phyloP scores from a whole-genome alignment of 2,888 invertebrate genomes.

The Heliconius sara region DNA sequence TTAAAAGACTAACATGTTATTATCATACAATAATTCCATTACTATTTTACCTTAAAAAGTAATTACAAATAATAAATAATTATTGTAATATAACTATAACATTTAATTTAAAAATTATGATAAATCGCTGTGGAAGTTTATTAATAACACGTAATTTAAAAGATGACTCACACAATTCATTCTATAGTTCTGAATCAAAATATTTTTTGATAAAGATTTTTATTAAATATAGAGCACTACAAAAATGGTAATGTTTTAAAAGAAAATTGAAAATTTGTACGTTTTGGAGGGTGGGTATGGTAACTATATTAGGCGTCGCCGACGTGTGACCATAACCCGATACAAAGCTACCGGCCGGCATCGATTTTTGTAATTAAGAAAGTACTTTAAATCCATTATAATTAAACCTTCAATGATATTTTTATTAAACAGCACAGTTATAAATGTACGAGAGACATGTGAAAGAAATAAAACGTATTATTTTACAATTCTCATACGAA shows the following conservation, averaged over 20 bases:
- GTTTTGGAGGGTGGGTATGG: conserved; percentile 2
- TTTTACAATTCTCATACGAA: conserved; percentile 59
- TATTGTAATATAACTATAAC: background rate
- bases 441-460: background rate
- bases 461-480: background rate
- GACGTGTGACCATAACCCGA: conserved; percentile 52
- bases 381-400: background rate
- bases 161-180: conserved; percentile 20
- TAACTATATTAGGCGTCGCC: conserved; percentile 37
- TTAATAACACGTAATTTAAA: background rate
- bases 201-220: background rate
- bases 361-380: conserved; percentile 25
- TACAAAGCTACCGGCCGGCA: conserved; percentile 54
- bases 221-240: background rate
- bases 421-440: background rate
- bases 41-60: background rate
- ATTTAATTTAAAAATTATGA: background rate
- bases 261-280: background rate
- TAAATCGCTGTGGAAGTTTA: background rate
- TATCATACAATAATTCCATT: background rate
- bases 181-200: background rate
- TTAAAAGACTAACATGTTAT: background rate
- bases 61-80: background rate
- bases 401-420: background rate
- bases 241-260: background rate